These are phyloP conservation scores for Marasmarcha lunaedactyla DNA, from an alignment of 2,888 invertebrate species.

Conservation along the genomic window DNA sequence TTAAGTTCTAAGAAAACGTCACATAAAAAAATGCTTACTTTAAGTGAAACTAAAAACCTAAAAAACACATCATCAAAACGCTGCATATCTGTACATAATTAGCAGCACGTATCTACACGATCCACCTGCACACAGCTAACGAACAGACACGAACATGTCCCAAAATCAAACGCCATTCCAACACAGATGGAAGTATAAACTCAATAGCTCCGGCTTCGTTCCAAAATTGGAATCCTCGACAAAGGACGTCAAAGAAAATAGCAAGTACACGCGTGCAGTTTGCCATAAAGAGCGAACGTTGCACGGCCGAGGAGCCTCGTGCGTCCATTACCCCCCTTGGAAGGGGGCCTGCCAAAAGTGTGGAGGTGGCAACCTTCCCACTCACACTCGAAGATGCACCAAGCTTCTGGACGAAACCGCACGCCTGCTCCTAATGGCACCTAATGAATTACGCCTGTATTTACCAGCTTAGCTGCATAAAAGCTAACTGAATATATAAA, in stretches of 20 bases:
- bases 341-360: slow-evolving; percentile 43
- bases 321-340: slow-evolving; percentile 61
- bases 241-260: slow-evolving; percentile 65
- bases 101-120: not conserved
- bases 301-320: slow-evolving; percentile 56
- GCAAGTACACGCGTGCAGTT: slow-evolving; percentile 63
- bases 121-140: not conserved
- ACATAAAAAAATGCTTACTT: too few relatives aligned
- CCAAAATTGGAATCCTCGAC: slow-evolving; percentile 61
- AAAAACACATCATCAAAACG: not conserved
- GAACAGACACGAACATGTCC: not conserved
- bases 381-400: slow-evolving; percentile 64
- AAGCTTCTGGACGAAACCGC: slow-evolving; percentile 62
- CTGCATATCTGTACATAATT: not conserved
- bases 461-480: slow-evolving; percentile 9
- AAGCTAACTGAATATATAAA: too few relatives aligned
- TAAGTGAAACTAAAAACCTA: not conserved
- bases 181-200: slow-evolving; percentile 10
- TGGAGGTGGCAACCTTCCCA: slow-evolving; percentile 35
- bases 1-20: too few relatives aligned
- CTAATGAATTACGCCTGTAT: slow-evolving; percentile 47
- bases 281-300: slow-evolving; percentile 57
- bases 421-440: slow-evolving; percentile 41
- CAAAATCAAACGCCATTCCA: not conserved
- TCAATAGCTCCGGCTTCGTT: slow-evolving; percentile 17